Conservation (phyloP, 2,888 invertebrate species). For the Theretra japonica region DNA sequence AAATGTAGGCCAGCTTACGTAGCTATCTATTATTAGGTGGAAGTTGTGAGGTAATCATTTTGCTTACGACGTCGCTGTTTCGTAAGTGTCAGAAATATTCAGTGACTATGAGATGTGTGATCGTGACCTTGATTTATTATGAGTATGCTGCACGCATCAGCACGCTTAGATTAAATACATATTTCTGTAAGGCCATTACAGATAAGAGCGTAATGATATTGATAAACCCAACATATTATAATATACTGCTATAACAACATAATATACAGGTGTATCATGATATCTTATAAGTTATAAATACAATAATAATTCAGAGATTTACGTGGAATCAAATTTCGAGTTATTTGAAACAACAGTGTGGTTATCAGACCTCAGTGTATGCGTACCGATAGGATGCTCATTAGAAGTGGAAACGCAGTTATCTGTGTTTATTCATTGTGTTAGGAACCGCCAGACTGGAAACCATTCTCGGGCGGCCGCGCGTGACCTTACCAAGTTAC, state of each 20-base stretch:
- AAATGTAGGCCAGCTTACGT: conserved; percentile 67
- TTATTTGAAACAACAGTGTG: neutral
- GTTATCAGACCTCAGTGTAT: neutral
- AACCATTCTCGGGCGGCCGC: conserved; percentile 53
- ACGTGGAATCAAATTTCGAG: conserved; percentile 1
- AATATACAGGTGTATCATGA: neutral
- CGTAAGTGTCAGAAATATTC: conserved; percentile 78
- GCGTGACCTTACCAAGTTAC: conserved; percentile 50
- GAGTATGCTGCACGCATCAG: neutral
- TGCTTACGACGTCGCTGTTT: conserved; percentile 69
- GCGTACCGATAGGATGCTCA: conserved; percentile 5
- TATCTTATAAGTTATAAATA: neutral
- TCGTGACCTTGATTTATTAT: conserved; percentile 68
- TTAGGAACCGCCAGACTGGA: conserved; percentile 52
- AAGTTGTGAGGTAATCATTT: conserved; percentile 78
- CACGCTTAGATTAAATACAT: neutral
- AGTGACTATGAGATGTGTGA: conserved; percentile 62
- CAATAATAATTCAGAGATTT: neutral
- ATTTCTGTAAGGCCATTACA: neutral
- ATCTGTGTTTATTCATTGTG: conserved; percentile 41
- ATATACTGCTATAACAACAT: neutral
- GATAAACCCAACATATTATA: conserved; percentile 18
- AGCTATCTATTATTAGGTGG: conserved; percentile 80
- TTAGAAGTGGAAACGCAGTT: conserved; percentile 35
- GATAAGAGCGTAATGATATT: conserved; percentile 28